Evolutionary conservation across 2,113 vertebrate genomes (phyloP).

Genomic region (Sceloporus undulatus): DNA sequence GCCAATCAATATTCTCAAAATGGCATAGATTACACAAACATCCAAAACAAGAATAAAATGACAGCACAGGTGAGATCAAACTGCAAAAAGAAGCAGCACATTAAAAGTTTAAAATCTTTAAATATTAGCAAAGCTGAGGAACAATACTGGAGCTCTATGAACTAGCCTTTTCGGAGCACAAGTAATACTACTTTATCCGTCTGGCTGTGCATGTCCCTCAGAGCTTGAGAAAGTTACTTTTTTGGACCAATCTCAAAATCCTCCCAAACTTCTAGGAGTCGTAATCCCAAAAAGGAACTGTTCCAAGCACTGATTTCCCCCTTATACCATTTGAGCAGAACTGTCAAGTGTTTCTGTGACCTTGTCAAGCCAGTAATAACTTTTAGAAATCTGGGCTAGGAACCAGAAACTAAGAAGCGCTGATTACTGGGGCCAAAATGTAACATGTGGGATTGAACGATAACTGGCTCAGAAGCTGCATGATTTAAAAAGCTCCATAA

Average conservation of each 20-base stretch:
- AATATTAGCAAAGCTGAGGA: no score
- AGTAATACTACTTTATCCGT: not conserved
- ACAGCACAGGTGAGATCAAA: no score
- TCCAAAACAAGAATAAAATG: not conserved
- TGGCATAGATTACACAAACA: not conserved
- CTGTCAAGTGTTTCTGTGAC: not conserved
- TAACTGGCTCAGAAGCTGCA: not conserved
- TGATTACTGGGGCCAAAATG: not conserved
- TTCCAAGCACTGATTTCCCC: not conserved
- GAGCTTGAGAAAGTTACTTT: not conserved
- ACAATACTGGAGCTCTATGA: not conserved
- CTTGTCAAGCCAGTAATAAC: not conserved
- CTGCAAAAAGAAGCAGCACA: no score
- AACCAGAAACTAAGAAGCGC: not conserved
- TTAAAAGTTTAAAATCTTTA: no score
- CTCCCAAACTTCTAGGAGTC: not conserved
- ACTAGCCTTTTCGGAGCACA: not conserved
- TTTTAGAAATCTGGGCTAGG: constrained; percentile 4
- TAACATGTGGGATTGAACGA: not conserved
- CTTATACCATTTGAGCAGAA: not conserved
- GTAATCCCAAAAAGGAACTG: no score
- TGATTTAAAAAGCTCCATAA: not conserved
- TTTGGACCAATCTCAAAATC: not conserved
- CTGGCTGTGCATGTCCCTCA: not conserved
- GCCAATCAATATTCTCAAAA: not conserved